Conservation (phyloP, 1,140 invertebrate species). For the Archegozetes longisetosus region DNA sequence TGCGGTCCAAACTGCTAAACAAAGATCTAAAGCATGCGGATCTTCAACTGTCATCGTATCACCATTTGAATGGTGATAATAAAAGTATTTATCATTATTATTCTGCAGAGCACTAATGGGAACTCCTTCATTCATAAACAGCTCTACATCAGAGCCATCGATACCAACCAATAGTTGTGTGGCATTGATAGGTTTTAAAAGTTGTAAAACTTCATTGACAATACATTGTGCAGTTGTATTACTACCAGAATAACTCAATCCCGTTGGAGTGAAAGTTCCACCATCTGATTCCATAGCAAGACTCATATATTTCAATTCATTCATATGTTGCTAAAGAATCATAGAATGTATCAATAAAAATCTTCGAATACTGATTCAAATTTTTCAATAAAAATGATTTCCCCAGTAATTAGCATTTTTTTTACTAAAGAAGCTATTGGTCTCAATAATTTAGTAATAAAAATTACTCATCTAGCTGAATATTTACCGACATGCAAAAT, state of each 20-base stretch:
- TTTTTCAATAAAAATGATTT: too few relatives aligned
- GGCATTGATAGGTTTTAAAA: constrained; percentile 34
- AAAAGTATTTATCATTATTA: constrained; percentile 54
- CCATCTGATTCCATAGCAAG: constrained; percentile 65
- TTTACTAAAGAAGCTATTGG: too few relatives aligned
- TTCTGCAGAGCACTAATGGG: constrained; percentile 49
- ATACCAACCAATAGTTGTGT: constrained; percentile 29
- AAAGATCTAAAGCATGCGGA: constrained; percentile 44
- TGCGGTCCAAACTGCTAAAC: constrained; percentile 55
- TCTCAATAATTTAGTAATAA: too few relatives aligned
- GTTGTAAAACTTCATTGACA: constrained; percentile 13
- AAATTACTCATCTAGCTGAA: too few relatives aligned
- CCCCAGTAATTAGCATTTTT: too few relatives aligned
- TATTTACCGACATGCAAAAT: too few relatives aligned
- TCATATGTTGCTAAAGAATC: constrained; percentile 32
- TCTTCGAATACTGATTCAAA: neutral
- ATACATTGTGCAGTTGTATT: constrained; percentile 19
- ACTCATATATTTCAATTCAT: constrained; percentile 44
- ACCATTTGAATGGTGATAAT: constrained; percentile 60
- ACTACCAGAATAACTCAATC: constrained; percentile 41
- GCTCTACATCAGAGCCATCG: constrained; percentile 46
- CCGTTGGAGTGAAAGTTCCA: constrained; percentile 56
- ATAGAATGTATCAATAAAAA: neutral
- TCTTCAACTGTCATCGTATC: constrained; percentile 59
- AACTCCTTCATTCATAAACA: constrained; percentile 42